These are phyloP conservation scores for Centropus unirufus DNA, from an alignment of 2,113 vertebrate genomes.

Conservation along the genomic window DNA sequence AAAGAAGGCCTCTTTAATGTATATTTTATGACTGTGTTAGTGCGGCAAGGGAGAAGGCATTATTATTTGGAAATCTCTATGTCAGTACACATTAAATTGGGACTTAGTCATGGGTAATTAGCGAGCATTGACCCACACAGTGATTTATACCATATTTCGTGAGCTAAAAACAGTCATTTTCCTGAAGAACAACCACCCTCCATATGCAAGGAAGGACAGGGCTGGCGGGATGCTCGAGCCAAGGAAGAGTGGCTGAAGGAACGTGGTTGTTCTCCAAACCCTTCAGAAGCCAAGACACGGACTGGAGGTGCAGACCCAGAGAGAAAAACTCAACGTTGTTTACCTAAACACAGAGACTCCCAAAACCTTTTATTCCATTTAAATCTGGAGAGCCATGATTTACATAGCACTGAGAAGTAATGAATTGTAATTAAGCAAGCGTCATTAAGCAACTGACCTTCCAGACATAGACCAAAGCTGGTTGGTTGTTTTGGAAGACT, in stretches of 20 bases:
- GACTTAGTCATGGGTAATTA: constrained; percentile 64
- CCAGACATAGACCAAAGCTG: not conserved
- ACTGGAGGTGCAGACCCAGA: not conserved
- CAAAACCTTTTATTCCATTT: not conserved
- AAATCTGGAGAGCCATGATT: not conserved
- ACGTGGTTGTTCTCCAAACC: not conserved
- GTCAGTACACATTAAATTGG: constrained; percentile 35
- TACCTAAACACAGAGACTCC: not conserved
- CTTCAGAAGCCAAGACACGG: not conserved
- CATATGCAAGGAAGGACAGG: not conserved
- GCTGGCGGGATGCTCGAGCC: not conserved
- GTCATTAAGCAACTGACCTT: not conserved
- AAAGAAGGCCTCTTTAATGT: constrained; percentile 27
- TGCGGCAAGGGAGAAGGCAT: not conserved
- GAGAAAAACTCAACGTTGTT: not conserved
- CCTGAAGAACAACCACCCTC: not conserved
- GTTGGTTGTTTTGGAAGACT: not conserved
- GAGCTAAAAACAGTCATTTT: not conserved
- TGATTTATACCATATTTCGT: constrained; percentile 44
- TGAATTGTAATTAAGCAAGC: constrained; percentile 22
- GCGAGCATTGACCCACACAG: constrained; percentile 27
- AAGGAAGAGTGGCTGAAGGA: not conserved
- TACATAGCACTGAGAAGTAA: not conserved
- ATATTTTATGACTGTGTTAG: constrained; percentile 38
- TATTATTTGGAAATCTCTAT: constrained; percentile 53